Evolutionary conservation across 1,140 invertebrate species (phyloP).

Genomic region (Aphaenogaster floridana): DNA sequence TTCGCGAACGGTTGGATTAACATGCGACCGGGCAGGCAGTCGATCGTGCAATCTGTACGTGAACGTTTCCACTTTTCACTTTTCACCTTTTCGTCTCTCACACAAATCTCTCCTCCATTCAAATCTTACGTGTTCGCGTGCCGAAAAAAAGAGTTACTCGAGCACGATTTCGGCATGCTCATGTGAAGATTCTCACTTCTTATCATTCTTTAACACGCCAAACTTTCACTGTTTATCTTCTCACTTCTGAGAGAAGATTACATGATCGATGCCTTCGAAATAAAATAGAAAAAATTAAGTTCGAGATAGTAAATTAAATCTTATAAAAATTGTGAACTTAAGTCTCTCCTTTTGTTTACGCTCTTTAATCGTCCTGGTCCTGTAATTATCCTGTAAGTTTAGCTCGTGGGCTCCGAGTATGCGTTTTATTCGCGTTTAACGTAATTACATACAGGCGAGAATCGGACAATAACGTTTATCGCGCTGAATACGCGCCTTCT

Average conservation of each 20-base stretch:
- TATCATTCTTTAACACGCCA: constrained; percentile 4
- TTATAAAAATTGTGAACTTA: not conserved
- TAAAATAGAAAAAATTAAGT: not conserved
- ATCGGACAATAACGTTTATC: not conserved
- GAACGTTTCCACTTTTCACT: constrained; percentile 38
- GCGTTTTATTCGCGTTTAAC: constrained; percentile 11
- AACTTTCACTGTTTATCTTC: constrained; percentile 25
- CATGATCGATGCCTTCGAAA: not conserved
- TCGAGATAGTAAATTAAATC: not conserved
- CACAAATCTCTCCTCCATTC: not conserved
- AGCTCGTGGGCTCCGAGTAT: not conserved
- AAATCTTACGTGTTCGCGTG: not conserved
- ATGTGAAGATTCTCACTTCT: constrained; percentile 24
- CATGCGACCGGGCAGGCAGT: constrained; percentile 1
- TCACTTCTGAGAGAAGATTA: not conserved
- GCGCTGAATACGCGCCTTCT: not conserved
- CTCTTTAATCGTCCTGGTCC: not conserved
- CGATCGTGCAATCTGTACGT: constrained; percentile 27
- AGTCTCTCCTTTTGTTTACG: not conserved
- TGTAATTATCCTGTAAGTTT: constrained; percentile 4
- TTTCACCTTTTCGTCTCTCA: constrained; percentile 26
- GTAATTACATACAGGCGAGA: not conserved
- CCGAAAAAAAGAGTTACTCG: constrained; percentile 8
- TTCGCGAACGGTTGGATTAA: not conserved
- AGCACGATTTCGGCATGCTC: constrained; percentile 21